Base-by-base conservation (phyloP, 2,888 invertebrate species). In the Dryocosmus kuriphilus region DNA sequence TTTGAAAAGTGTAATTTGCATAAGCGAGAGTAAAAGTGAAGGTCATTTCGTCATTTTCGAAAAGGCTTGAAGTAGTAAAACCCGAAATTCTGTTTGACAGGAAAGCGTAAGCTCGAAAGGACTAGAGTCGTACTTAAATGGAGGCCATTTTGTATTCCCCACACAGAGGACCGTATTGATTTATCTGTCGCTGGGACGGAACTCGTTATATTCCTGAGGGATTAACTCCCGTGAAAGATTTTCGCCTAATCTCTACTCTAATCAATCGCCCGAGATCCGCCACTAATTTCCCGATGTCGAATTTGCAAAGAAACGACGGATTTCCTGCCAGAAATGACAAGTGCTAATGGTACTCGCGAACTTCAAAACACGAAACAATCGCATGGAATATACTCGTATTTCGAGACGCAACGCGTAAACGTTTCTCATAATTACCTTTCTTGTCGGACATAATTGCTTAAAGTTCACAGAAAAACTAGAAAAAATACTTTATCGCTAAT, bases 381-480 rank as follows among this genome's bases (percentile, higher is more conserved):
- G 80, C 75, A 81, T 73, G 81, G 76, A 74, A 79, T 82, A 81
- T 51, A 82, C 77, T 78, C 77, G 80, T 79, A 80, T 65, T 82
- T 83, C 80, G 82, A 51, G 79, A 63, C 82, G 80, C 82, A 77
- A 79, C 79, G 79, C 74, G 78, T 74, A 38, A 65, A 77, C 55
- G 57, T 78, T 30, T 38, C 51, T 73, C 86, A 91, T 91, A 91
- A 86, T 91, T 91, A 91, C 91, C 91, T 91, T 91, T 91, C 86
- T 91, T 91, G 91, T 91, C 91, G 87, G 91, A 89, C 91, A 91
- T 91, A 91, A 90, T 90, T 90, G 90, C 90, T 90, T 90, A 88
- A 86, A 84, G 86, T 85, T 87, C 86, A 78, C 86, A 85, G 86
- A 86, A 85, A 86, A 86, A 85, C 81, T 87, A 88, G 86, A 86